Base-by-base conservation (phyloP, 2,888 invertebrate genomes). In the Limenitis camilla region DNA sequence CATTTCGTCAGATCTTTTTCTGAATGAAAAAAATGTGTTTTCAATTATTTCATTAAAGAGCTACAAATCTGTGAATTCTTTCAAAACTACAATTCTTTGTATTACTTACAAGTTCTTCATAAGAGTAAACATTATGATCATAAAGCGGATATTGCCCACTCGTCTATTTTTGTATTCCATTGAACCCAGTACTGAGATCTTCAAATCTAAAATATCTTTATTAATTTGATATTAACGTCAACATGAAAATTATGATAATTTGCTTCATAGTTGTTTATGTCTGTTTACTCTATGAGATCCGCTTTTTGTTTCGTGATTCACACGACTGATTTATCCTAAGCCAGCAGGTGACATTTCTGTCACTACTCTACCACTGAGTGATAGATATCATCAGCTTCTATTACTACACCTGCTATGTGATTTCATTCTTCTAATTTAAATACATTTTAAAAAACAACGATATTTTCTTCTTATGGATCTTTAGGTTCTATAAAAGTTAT, bases 301-400 rank as follows among this genome's bases (percentile, higher is more conserved):
- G 32, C 11, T 43, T 9, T 35, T 40, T 8, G 46, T 29, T 27
- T 41, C 40, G 47, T 73, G 71, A 74, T 62, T 74, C 72, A 73
- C 60, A 46, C 46, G 53, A 56, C 64, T 61, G 62, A 71, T 72
- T 64, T 70, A 62, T 67, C 46, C 39, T 46, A 52, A 55, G 59
- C 55, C 47, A 53, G 55, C 51, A 47, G 54, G 54, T 68, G 72
- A 72, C 72, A 71, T 71, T 72, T 74, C 61, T 66, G 62, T 59
- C 51, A 57, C 45, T 46, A 48, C 52, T 51, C 41, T 19, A 1
- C 49, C 52, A 51, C 43, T 58, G 60, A 59, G 53, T 50, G 61
- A 61, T 55, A 47, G 49, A 51, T 44, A 53, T 46, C 52, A 50
- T 61, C 58, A 29, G 33, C 45, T 36, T 45, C 29, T 28, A 44